These are phyloP conservation scores for Listronotus oregonensis DNA, from an alignment of 1,140 invertebrate genomes.

Conservation along the genomic window DNA sequence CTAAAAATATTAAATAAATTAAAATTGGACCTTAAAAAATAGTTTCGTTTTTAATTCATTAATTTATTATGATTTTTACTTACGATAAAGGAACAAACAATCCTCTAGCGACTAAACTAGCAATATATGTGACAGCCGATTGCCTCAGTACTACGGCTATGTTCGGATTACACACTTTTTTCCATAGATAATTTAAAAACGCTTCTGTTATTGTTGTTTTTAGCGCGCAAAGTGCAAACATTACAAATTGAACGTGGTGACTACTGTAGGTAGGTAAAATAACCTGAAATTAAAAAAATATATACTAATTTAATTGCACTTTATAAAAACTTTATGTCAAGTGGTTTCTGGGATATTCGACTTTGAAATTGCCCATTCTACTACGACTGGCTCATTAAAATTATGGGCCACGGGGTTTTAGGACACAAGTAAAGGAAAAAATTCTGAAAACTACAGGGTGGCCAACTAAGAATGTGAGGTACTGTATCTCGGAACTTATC, in stretches of 20 bases:
- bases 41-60: too few species aligned
- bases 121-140: slow-evolving; percentile 73
- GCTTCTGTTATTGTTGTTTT: slow-evolving; percentile 67
- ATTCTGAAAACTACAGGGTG: too few species aligned
- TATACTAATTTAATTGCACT: too few species aligned
- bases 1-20: slow-evolving; percentile 58
- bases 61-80: slow-evolving; percentile 40
- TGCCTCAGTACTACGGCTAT: slow-evolving; percentile 69
- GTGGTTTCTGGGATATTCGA: too few species aligned
- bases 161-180: slow-evolving; percentile 71
- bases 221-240: slow-evolving; percentile 78
- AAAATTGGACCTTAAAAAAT: too few species aligned
- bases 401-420: too few species aligned
- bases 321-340: too few species aligned
- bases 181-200: slow-evolving; percentile 77
- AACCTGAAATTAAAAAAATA: slow-evolving; percentile 48
- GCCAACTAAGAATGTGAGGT: too few species aligned
- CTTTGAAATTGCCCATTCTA: too few species aligned
- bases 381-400: too few species aligned
- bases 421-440: too few species aligned
- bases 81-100: slow-evolving; percentile 71
- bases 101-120: slow-evolving; percentile 74
- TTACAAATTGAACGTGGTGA: slow-evolving; percentile 78
- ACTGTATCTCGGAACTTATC: too few species aligned
- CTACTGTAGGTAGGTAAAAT: slow-evolving; percentile 75